These are phyloP conservation scores for Gadopsis marmoratus DNA, from an alignment of 2,797 vertebrate species.

Conservation along the genomic window DNA sequence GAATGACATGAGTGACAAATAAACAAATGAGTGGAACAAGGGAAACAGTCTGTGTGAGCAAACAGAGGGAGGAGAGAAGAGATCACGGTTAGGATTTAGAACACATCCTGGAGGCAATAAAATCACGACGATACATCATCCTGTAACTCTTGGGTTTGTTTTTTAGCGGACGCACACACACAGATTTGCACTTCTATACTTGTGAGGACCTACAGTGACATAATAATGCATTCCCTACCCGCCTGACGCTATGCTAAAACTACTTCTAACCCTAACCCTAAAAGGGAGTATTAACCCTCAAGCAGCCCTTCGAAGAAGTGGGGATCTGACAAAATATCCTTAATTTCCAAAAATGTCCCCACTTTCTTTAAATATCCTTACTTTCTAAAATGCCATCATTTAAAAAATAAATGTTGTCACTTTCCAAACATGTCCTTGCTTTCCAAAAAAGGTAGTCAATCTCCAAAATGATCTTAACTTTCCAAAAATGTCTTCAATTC, in stretches of 20 bases:
- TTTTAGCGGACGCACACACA: constrained; percentile 2
- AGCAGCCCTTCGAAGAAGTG: background rate
- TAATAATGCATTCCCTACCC: background rate
- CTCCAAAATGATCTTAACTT: background rate
- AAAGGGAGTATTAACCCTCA: background rate
- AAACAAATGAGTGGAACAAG: constrained; percentile 58
- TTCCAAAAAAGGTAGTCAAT: background rate
- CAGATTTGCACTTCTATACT: constrained; percentile 6
- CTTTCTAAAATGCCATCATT: background rate
- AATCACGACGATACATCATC: constrained; percentile 37
- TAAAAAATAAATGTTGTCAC: too few relatives aligned
- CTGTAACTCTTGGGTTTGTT: background rate
- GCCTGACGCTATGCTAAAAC: background rate
- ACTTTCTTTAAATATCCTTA: background rate
- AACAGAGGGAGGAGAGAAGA: constrained; percentile 69
- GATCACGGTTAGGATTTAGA: constrained; percentile 68
- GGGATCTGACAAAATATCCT: background rate
- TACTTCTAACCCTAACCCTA: background rate
- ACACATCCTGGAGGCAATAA: constrained; percentile 41
- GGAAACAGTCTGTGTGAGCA: constrained; percentile 56
- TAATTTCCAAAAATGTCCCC: background rate
- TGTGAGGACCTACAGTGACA: constrained; percentile 27
- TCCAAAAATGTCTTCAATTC: background rate
- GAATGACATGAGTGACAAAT: constrained; percentile 60
- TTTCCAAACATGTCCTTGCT: background rate